These are phyloP conservation scores for Drosophila mojavensis DNA, from an alignment of 1,140 invertebrate genomes.

Conservation along the genomic window DNA sequence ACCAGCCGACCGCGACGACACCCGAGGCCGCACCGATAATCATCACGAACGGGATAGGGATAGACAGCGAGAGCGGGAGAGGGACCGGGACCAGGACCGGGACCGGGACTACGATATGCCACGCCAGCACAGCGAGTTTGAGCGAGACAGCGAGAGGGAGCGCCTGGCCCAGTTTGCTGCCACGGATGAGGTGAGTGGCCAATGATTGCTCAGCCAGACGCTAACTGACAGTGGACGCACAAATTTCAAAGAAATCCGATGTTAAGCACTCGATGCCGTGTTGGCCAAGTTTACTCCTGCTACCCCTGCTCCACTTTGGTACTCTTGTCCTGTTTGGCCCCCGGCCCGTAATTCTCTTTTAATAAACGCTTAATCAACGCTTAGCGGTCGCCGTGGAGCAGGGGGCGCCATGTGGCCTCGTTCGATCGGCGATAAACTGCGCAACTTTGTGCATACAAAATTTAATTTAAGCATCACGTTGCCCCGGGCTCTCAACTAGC, in stretches of 20 bases:
- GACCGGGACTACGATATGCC: slow-evolving; percentile 19
- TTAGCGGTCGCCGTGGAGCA: not conserved
- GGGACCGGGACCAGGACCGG: slow-evolving; percentile 13
- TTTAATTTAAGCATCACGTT: slow-evolving; percentile 46
- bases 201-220: not conserved
- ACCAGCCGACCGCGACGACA: slow-evolving; percentile 51
- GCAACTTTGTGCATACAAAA: slow-evolving; percentile 49
- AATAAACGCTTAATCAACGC: slow-evolving; percentile 69
- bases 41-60: slow-evolving; percentile 28
- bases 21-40: slow-evolving; percentile 8
- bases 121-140: slow-evolving; percentile 7
- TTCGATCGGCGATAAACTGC: slow-evolving; percentile 43
- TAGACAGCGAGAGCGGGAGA: not conserved
- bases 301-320: too few species aligned
- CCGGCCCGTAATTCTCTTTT: slow-evolving; percentile 47
- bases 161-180: slow-evolving; percentile 52
- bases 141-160: slow-evolving; percentile 36
- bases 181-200: slow-evolving; percentile 69
- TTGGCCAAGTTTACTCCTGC: too few species aligned
- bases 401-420: slow-evolving; percentile 1
- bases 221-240: slow-evolving; percentile 11
- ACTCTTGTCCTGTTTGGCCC: not conserved
- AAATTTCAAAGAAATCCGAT: slow-evolving; percentile 58
- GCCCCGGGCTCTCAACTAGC: slow-evolving; percentile 22
- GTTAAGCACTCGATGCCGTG: slow-evolving; percentile 30